phyloP scores from a whole-genome alignment of 2,797 vertebrate species.

The Zalophus californianus region DNA sequence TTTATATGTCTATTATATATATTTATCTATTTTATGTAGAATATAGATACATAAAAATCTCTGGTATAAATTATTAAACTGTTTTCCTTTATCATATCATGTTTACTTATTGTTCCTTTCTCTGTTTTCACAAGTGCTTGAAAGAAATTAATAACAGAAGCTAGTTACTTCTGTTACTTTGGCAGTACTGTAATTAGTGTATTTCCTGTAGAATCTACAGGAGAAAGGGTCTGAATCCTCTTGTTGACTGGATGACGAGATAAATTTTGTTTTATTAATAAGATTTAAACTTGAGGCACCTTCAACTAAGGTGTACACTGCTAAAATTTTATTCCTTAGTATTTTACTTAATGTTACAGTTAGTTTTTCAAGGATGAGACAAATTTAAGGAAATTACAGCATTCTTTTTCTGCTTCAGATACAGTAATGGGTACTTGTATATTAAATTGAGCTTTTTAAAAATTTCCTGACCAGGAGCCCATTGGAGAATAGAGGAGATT shows the following conservation, averaged over 20 bases:
- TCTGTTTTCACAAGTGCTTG: constrained; percentile 56
- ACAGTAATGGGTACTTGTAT: not conserved
- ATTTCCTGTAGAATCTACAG: not conserved
- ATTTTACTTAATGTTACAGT: constrained; percentile 26
- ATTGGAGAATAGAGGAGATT: not conserved
- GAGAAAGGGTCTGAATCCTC: not conserved
- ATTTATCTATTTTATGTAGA: not conserved
- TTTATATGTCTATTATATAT: not conserved
- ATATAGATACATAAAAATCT: not conserved
- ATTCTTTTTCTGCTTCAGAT: not conserved
- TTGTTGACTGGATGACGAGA: not conserved
- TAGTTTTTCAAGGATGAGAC: not conserved
- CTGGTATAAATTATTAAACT: constrained; percentile 16
- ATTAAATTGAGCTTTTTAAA: not conserved
- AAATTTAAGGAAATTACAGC: not conserved
- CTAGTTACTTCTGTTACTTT: not conserved
- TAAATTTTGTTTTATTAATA: constrained; percentile 31
- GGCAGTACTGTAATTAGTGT: not conserved
- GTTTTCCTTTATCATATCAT: constrained; percentile 20
- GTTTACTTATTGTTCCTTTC: constrained; percentile 15
- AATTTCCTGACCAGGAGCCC: not conserved
- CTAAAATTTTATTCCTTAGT: not conserved
- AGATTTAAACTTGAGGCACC: not conserved
- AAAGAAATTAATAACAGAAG: constrained; percentile 27
- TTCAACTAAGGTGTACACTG: not conserved